Percentiles rank a stretch among this genome's conserved stretches.
Evolutionary conservation across 2,113 vertebrate species (phyloP).

Genomic region (Corvus cornix): DNA sequence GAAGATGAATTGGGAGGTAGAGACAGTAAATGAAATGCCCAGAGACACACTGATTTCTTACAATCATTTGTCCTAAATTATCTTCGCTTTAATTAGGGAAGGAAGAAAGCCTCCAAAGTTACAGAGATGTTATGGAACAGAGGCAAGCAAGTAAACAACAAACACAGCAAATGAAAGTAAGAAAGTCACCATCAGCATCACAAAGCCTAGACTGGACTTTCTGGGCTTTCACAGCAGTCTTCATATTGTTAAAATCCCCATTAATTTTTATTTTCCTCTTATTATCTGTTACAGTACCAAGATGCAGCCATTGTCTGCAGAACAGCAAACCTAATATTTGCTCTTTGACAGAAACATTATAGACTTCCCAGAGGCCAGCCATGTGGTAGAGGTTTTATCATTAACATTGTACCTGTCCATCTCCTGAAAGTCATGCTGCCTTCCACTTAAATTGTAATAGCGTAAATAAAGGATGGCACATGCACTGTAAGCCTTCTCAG

Average conservation of each 20-base stretch:
- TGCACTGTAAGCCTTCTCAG: neutral
- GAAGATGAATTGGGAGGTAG: neutral
- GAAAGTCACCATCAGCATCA: neutral
- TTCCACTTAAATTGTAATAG: neutral
- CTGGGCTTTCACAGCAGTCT: neutral
- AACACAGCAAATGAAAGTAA: neutral
- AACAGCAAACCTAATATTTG: neutral
- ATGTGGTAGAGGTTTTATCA: neutral
- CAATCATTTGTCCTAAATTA: neutral
- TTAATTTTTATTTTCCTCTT: neutral
- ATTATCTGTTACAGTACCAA: neutral
- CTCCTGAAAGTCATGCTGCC: neutral
- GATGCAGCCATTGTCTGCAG: neutral
- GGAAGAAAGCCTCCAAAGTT: neutral
- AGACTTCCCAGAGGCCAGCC: neutral
- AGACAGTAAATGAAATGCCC: neutral
- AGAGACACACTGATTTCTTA: neutral
- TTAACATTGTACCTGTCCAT: neutral
- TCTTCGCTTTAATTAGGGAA: neutral
- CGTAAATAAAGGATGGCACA: neutral
- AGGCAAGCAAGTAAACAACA: neutral
- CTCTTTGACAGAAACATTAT: neutral
- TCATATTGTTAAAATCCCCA: neutral
- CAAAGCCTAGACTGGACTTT: neutral
- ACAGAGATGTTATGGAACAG: neutral